phyloP scores from a whole-genome alignment of 2,113 vertebrate species.

The Himantopus leucocephalus region DNA sequence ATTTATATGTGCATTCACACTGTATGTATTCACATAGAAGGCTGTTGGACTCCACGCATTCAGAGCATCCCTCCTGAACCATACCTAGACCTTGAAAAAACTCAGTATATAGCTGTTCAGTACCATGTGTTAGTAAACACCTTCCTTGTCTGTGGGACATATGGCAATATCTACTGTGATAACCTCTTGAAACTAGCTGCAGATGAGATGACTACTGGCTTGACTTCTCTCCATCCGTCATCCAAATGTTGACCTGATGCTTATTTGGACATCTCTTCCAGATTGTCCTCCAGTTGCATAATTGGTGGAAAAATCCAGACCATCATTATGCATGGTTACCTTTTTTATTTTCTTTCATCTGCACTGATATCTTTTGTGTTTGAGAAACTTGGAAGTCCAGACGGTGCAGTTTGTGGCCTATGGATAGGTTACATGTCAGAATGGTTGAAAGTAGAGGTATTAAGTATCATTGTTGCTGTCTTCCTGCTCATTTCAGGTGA shows the following conservation, averaged over 20 bases:
- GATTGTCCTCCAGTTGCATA: neutral
- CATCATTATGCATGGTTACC: neutral
- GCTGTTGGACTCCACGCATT: neutral
- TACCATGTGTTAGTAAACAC: neutral
- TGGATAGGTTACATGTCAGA: neutral
- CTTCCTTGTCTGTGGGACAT: neutral
- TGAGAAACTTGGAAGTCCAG: neutral
- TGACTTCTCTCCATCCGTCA: conserved; percentile 2
- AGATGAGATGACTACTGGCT: neutral
- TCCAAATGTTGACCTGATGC: conserved; percentile 18
- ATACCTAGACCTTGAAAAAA: neutral
- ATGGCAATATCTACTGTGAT: neutral
- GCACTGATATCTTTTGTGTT: neutral
- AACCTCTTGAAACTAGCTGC: conserved; percentile 20
- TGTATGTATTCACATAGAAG: neutral
- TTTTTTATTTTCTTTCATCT: neutral
- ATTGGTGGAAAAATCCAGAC: neutral
- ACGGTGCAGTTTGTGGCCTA: neutral
- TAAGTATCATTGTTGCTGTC: neutral
- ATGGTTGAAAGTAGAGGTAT: neutral
- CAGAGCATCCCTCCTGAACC: neutral
- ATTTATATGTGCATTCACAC: neutral
- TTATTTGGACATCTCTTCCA: neutral
- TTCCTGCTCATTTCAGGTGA: neutral
- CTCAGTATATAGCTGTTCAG: neutral